Conservation (phyloP, 2,797 vertebrate species). For the Hozukius guyotensis region DNA sequence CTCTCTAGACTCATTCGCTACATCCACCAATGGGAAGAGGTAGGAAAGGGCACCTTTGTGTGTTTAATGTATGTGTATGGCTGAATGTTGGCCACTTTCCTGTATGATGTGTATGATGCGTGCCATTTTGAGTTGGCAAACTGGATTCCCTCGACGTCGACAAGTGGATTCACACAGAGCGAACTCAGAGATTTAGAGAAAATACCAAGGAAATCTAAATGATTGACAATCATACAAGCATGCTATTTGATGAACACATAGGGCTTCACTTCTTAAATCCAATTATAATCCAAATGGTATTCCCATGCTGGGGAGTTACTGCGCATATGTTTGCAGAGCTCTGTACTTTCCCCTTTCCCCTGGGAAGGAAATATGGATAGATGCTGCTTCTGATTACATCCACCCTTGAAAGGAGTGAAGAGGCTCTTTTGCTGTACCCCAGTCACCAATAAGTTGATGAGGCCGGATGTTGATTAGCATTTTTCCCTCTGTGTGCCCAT, state of each 20-base stretch:
- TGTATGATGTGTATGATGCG: background rate
- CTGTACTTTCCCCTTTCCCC: constrained; percentile 3
- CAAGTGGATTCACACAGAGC: constrained; percentile 3
- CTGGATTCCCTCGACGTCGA: background rate
- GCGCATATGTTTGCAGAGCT: constrained; percentile 35
- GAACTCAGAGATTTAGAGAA: background rate
- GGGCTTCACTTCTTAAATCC: constrained; percentile 18
- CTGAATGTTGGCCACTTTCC: background rate
- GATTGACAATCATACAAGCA: constrained; percentile 12
- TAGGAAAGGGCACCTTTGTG: constrained; percentile 61
- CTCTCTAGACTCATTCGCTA: constrained; percentile 98
- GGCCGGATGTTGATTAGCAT: constrained; percentile 67
- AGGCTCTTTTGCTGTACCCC: constrained; percentile 54
- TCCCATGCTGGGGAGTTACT: constrained; percentile 24
- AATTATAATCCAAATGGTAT: constrained; percentile 40
- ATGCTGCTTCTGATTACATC: constrained; percentile 66
- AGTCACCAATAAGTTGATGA: constrained; percentile 70
- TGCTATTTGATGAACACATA: constrained; percentile 28
- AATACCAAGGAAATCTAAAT: background rate
- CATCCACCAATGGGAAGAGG: constrained; percentile 99
- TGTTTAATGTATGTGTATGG: background rate
- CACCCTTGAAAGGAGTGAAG: constrained; percentile 62
- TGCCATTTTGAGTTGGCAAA: background rate
- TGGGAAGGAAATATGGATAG: constrained; percentile 39
- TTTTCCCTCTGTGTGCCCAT: constrained; percentile 57